Base-by-base conservation (phyloP, 2,113 vertebrate species). In the Heterotis niloticus region DNA sequence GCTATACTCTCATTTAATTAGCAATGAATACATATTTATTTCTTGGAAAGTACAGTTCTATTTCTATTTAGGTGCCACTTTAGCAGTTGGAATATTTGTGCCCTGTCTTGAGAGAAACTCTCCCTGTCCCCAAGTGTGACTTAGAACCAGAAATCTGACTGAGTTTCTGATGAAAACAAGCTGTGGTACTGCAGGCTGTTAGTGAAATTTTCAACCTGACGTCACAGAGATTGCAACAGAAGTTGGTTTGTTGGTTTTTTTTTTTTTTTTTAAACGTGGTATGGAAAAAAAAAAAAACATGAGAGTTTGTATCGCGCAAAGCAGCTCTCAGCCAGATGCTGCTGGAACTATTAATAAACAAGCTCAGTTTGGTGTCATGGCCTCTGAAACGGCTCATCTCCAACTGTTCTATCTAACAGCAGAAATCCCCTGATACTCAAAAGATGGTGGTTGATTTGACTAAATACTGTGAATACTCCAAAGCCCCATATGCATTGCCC, bases 11-110 rank as follows among this genome's bases (percentile, higher is more conserved):
- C 34, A 11, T 74, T 59, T 74, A 18, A 74, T 57, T 17, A 0
- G 11, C 23, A 74, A 57, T 74, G 56, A 9, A 74, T 62, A 74
- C 16, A 7, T 24, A 59, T 73, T 23, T 29, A 20, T 26, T 44
- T 76, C 59, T 64, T 76, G 75, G 16, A 76, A 76, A 51, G 29
- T 70, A 23, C 28, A 70, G 7, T 59, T 73, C 23, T 73, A 44
- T 44, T 59, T 73, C 23, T 73, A 44, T 44, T 44, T 44, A 44
- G 34, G 9, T 16, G 56, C 16, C 26, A 44, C 34, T 72, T 44
- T 20, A 13, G 14, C 20, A 59, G 10, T 60, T 28, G 5, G 54
- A 60, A 51, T 51, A 71, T 28, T 14, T 62, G 26, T 11, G 14
- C 26, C 5, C 28, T 69, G 17, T 34, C 28, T 66, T 69, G 57